A percentile compares a stretch with the other conserved stretches of the same genome.
Conservation (phyloP, 2,797 vertebrate species). For the Pyrrhura leucotis region DNA sequence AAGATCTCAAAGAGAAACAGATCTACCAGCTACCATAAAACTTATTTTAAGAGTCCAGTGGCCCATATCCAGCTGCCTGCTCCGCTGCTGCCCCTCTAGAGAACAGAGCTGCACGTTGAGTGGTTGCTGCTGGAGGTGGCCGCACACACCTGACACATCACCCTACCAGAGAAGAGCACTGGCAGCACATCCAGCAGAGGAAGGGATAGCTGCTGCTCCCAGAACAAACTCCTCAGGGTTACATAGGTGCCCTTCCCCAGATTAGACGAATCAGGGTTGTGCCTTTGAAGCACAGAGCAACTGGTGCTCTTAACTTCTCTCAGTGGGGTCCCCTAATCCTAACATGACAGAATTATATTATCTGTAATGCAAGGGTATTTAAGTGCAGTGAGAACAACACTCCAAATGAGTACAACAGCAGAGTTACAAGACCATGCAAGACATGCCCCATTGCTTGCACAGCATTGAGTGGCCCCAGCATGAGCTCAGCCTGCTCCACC, state of each 20-base stretch:
- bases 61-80: neutral
- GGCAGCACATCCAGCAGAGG: neutral
- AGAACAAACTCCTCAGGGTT: neutral
- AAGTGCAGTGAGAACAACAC: neutral
- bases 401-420: neutral
- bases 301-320: neutral
- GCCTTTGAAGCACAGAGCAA: neutral
- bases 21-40: neutral
- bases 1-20: neutral
- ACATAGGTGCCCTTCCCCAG: neutral
- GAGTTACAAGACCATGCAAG: neutral
- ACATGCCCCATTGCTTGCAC: neutral
- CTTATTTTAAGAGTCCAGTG: neutral
- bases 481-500: neutral
- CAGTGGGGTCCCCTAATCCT: slow-evolving; percentile 17
- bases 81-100: neutral
- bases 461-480: neutral
- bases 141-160: neutral
- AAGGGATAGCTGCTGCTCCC: neutral
- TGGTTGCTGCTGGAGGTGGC: neutral
- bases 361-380: neutral
- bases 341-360: neutral
- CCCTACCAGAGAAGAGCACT: neutral
- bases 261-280: neutral
- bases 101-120: neutral